These are phyloP conservation scores for Melipona bicolor DNA, from an alignment of 2,888 invertebrate species.

Conservation along the genomic window DNA sequence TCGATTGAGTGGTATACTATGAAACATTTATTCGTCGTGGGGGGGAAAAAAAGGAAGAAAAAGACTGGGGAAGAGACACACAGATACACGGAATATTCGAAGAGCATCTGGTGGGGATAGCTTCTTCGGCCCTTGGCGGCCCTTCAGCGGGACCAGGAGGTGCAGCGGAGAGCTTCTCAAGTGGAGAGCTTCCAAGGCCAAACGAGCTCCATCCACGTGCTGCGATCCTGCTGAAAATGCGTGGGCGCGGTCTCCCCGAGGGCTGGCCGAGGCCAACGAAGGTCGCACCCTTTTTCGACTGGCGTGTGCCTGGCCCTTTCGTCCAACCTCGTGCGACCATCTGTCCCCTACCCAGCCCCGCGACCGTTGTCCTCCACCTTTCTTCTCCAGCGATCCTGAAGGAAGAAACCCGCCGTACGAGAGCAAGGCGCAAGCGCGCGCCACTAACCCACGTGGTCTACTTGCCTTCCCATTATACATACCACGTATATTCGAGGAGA, in stretches of 20 bases:
- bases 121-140: constrained; percentile 54
- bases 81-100: no score
- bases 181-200: constrained; percentile 73
- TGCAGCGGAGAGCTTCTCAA: neutral
- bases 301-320: constrained; percentile 77
- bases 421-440: constrained; percentile 38
- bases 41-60: no score
- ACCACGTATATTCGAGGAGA: no score
- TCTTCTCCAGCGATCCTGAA: constrained; percentile 48
- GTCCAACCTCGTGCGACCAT: constrained; percentile 76
- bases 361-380: constrained; percentile 58
- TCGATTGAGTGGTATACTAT: no score
- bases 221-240: constrained; percentile 83
- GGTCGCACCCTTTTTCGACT: constrained; percentile 83
- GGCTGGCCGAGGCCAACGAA: constrained; percentile 81
- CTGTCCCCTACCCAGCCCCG: constrained; percentile 64
- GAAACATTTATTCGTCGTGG: no score
- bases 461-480: neutral
- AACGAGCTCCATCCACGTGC: constrained; percentile 79
- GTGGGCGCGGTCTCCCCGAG: constrained; percentile 84
- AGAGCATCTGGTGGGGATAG: neutral
- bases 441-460: neutral
- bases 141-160: constrained; percentile 46
- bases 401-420: constrained; percentile 28
- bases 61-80: neutral